Conservation (phyloP, 2,113 vertebrate species). For the Phyllostomus discolor region DNA sequence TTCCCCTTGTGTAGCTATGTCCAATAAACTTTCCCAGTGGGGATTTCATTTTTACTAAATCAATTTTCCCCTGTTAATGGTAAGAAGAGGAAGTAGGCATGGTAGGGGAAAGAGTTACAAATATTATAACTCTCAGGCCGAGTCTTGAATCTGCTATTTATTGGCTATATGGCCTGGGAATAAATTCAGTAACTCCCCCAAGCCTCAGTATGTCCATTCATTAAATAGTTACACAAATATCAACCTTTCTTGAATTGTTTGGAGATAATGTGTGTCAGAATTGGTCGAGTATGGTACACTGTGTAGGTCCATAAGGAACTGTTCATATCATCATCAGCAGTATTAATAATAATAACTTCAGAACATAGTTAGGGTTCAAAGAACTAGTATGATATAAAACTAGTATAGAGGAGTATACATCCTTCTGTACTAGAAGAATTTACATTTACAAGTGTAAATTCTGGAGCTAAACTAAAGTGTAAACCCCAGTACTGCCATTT, state of each 20-base stretch:
- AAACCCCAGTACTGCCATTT: background rate
- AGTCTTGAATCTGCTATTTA: background rate
- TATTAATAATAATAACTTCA: background rate
- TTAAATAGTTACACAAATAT: background rate
- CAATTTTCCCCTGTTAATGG: background rate
- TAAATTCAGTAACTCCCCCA: background rate
- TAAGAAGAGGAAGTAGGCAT: background rate
- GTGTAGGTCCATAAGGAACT: background rate
- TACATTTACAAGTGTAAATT: background rate
- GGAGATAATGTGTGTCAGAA: background rate
- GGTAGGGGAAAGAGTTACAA: background rate
- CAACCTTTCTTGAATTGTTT: background rate
- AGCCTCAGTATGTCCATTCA: background rate
- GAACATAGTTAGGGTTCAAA: background rate
- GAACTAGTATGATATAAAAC: background rate
- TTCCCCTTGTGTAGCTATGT: background rate
- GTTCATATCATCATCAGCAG: background rate
- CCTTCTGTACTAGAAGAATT: too few species aligned
- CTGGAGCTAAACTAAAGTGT: background rate
- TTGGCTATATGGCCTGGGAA: background rate
- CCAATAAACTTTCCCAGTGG: background rate
- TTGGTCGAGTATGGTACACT: background rate
- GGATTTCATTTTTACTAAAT: background rate
- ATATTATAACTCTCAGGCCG: background rate
- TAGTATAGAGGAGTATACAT: background rate